Base-by-base conservation (phyloP, 2,888 invertebrate species). In the Drosophila vallismaia region DNA sequence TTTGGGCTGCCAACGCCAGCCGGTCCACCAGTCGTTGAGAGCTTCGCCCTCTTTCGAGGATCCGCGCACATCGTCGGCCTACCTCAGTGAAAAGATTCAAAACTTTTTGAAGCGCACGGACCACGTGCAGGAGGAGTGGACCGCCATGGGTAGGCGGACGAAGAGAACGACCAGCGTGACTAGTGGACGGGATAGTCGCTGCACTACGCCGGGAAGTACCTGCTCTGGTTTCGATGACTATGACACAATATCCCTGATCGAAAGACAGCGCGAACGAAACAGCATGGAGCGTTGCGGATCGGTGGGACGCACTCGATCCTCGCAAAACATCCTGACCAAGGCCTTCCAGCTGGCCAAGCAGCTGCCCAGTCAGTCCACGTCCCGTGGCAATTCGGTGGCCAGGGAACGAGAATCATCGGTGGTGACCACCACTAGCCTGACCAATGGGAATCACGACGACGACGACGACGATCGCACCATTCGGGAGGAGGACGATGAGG, bases 111-210 rank as follows among this genome's bases (percentile, higher is more conserved):
- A 94, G 86, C 93, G 96, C 72, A 97, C 97, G 3, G 97, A 97
- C 91, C 97, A 97, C 91, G 94, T 97, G 0, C 96, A 96, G 94
- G 96, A 97, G 85, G 96, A 97, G 88, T 97, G 97, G 97, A 93
- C 94, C 60, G 93, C 94, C 71, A 84, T 95, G 52, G 96, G 96
- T 0, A 94, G 94, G 57, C 78, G 83, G 9, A 77, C 82, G 52
- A 78, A 81, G 29, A 71, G 79, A 28, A 77, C 69, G 2, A 79
- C 84, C 26, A 82, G 78, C 10, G 9, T 31, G 19, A 74, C 72
- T 28, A 67, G 58, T 93, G 60, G 70, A 2, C 40, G 55, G 29
- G 67, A 76, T 40, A 88, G 89, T 55, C 81, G 89, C 14, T 79
- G 88, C 58, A 88, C 78, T 45, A 89, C 89, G 1, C 90, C 90